A percentile compares a stretch with the other conserved stretches of the same genome.
phyloP scores from a whole-genome alignment of 2,888 invertebrate genomes.

The Chirona hameri region DNA sequence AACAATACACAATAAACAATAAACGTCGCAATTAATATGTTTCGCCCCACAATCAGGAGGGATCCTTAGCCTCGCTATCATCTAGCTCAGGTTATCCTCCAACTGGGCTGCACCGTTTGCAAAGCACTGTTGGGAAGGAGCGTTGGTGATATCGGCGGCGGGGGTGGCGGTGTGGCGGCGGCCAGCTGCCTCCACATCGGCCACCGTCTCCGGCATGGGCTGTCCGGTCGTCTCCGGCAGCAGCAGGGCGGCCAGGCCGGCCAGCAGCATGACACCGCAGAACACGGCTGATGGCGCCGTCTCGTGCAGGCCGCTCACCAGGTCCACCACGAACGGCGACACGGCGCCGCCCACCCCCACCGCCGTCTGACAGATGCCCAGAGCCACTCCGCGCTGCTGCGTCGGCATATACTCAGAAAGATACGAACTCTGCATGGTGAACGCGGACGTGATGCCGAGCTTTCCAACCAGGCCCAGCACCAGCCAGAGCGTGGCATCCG shows the following conservation, averaged over 20 bases:
- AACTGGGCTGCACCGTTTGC: no score
- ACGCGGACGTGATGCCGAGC: slow-evolving; percentile 49
- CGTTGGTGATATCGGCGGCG: no score
- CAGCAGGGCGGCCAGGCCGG: not conserved
- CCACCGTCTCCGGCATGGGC: slow-evolving; percentile 8
- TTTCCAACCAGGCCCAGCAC: slow-evolving; percentile 45
- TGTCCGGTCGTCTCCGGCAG: slow-evolving; percentile 3
- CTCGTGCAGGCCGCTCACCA: slow-evolving; percentile 33
- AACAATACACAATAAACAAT: no score
- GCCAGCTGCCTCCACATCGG: not conserved
- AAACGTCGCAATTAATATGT: no score
- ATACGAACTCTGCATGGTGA: slow-evolving; percentile 50
- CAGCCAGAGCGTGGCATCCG: slow-evolving; percentile 39
- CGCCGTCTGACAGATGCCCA: not conserved
- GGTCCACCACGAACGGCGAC: slow-evolving; percentile 48
- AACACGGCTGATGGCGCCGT: not conserved
- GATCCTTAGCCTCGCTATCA: no score
- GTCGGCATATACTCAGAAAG: slow-evolving; percentile 42
- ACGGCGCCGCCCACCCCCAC: slow-evolving; percentile 52
- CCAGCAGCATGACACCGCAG: not conserved
- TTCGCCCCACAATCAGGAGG: no score
- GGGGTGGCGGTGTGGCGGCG: no score
- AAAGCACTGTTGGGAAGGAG: no score
- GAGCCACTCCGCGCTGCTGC: slow-evolving; percentile 50
- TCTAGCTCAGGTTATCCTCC: no score